Percentiles rank a stretch among this genome's conserved stretches.
Conservation (phyloP, 2,113 vertebrate species). For the Nycticorax nycticorax region DNA sequence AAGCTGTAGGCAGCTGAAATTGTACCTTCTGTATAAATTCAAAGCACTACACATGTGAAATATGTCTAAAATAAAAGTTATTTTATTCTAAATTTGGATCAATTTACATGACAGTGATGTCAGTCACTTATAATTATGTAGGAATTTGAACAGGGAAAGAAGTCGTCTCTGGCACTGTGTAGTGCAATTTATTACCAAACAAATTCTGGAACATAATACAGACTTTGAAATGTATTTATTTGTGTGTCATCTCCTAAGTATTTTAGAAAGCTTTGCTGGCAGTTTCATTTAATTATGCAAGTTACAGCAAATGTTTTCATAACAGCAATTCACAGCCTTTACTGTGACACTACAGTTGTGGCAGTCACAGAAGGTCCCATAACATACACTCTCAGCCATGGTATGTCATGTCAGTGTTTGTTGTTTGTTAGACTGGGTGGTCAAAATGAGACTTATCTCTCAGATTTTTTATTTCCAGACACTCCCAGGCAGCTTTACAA, state of each 20-base stretch:
- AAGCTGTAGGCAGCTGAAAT: not conserved
- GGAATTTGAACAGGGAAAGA: conserved; percentile 8
- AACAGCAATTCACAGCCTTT: conserved; percentile 81
- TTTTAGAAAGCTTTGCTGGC: conserved; percentile 77
- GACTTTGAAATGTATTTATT: conserved; percentile 69
- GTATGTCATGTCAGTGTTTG: conserved; percentile 65
- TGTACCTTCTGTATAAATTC: not conserved
- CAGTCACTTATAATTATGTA: not conserved
- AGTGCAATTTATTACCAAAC: not conserved
- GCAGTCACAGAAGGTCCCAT: conserved; percentile 72
- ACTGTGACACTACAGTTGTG: conserved; percentile 73
- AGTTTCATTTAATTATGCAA: conserved; percentile 82
- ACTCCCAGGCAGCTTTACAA: conserved; percentile 60
- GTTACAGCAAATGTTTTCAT: conserved; percentile 83
- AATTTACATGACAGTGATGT: not conserved
- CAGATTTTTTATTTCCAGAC: conserved; percentile 67
- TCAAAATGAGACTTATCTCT: conserved; percentile 68
- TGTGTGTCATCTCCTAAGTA: conserved; percentile 56
- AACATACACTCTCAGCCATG: conserved; percentile 49
- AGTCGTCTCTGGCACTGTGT: not conserved
- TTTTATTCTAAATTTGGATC: not conserved
- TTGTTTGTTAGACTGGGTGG: conserved; percentile 63
- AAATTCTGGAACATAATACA: conserved; percentile 6
- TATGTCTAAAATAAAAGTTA: not conserved
- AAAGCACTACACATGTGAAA: not conserved